Evolutionary conservation across 2,113 vertebrate genomes (phyloP).

Genomic region (Pteruthius melanotis): DNA sequence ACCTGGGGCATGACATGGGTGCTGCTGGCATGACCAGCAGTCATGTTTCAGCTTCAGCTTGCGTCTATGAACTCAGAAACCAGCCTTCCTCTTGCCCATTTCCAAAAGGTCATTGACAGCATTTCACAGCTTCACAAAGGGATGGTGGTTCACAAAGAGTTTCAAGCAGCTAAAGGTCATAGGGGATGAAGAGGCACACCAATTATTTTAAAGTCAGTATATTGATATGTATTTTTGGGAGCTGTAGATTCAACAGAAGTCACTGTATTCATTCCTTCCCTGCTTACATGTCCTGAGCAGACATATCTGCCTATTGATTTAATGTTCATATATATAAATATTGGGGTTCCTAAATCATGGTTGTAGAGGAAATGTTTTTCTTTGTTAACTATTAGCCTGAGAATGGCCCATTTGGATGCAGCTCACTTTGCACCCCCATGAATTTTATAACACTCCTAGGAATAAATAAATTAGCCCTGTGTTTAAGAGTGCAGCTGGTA

Average conservation of each 20-base stretch:
- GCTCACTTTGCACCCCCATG: not conserved
- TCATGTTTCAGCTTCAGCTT: not conserved
- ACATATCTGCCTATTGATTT: not conserved
- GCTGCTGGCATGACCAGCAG: not conserved
- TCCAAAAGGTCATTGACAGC: not conserved
- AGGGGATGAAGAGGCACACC: not conserved
- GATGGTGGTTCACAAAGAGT: not conserved
- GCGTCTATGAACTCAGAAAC: not conserved
- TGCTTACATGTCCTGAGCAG: not conserved
- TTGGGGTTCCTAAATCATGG: not conserved
- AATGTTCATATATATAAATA: not conserved
- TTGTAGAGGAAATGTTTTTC: not conserved
- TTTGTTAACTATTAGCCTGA: not conserved
- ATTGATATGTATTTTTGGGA: not conserved
- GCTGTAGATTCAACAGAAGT: not conserved
- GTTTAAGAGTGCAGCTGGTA: not conserved
- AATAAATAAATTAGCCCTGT: not conserved
- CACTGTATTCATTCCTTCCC: not conserved
- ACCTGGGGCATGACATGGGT: fast-evolving
- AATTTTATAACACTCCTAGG: not conserved
- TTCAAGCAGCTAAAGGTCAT: not conserved
- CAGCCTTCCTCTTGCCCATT: not conserved
- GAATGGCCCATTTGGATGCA: not conserved
- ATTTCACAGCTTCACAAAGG: not conserved
- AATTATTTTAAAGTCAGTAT: not conserved